Base-by-base conservation (phyloP, 1,140 invertebrate species). In the Trichonephila clavata region DNA sequence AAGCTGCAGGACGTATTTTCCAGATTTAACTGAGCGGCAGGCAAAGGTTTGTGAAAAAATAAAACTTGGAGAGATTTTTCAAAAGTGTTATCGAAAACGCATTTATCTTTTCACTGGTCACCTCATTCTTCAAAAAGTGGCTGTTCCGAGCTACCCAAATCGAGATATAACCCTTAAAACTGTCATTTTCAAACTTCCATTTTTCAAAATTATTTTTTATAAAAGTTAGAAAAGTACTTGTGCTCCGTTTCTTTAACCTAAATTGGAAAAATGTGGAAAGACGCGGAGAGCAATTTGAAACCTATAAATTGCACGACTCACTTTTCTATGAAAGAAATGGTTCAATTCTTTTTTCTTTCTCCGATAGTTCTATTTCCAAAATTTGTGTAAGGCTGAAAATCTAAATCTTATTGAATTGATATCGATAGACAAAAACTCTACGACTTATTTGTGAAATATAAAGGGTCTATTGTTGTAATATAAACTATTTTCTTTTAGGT, bases 101-200 rank as follows among this genome's bases (percentile, higher is more conserved):
- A 92, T 92, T 92, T 84, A 92, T 92, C 90, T 84, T 92, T 32
- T 57, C 21, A 83, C 39, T 61, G 80, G 90, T 80, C 77, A 92
- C 77, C 90, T 80, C 43, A 83, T 92, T 68, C 77, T 65, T 84
- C 80, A 92, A 92, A 90, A 77, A 77, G 81, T 63, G 80, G 77
- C 80, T 61, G 60, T 65, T 60, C 39, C 59, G n/a, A 83, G 77
- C 39, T 84, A 80, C 57, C 71, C 61, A 43, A 84, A 92, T 43
- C 77, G 57, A 84, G 80, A 92, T 92, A 92, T 92, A 84, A 92
- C 90, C 43, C 90, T 92, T 92, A 63, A 84, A 84, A 84, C 90
- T 92, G 90, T 92, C 90, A 92, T 92, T 92, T 92, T 92, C 90
- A 92, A 92, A 84, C 80, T 43, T 18, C 65, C 61, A 92, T 92